Percentiles rank a stretch among this genome's conserved stretches.
These are phyloP conservation scores for Campylorhamphus procurvoides DNA, from an alignment of 2,113 vertebrate genomes.

Conservation along the genomic window DNA sequence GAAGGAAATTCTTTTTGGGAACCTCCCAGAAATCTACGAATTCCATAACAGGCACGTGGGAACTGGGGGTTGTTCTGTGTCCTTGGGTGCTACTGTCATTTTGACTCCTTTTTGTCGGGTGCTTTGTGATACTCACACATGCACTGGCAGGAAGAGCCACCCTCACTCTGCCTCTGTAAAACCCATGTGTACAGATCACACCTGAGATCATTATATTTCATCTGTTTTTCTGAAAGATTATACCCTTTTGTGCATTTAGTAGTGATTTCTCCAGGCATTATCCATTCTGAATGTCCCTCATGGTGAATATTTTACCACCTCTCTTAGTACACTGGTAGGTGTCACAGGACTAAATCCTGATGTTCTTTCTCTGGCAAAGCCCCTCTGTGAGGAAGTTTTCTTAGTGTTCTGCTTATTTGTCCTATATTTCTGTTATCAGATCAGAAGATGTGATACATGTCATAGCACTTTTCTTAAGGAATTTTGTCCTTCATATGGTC, in stretches of 20 bases:
- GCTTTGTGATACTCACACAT: background rate
- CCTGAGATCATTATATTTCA: background rate
- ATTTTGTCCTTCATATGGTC: background rate
- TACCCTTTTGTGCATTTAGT: background rate
- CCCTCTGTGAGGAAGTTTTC: background rate
- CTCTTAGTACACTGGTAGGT: background rate
- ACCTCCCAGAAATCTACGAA: conserved; percentile 90
- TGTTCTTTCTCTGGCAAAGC: background rate
- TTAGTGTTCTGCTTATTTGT: background rate
- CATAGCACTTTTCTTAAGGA: background rate
- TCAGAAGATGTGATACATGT: background rate
- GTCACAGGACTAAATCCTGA: background rate
- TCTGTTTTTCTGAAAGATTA: background rate
- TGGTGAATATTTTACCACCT: background rate
- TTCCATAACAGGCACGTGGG: conserved; percentile 88
- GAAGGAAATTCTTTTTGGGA: conserved; percentile 92
- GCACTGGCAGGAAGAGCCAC: background rate
- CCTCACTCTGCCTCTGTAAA: background rate
- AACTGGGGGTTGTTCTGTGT: background rate
- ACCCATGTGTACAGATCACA: background rate
- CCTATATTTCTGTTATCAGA: background rate
- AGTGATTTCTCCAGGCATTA: background rate
- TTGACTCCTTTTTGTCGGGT: background rate
- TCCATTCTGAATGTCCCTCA: background rate
- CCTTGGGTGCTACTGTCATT: background rate